A percentile compares a stretch with the other conserved stretches of the same genome.
Evolutionary conservation across 2,888 invertebrate genomes (phyloP).

Genomic region (Pterostichus madidus): DNA sequence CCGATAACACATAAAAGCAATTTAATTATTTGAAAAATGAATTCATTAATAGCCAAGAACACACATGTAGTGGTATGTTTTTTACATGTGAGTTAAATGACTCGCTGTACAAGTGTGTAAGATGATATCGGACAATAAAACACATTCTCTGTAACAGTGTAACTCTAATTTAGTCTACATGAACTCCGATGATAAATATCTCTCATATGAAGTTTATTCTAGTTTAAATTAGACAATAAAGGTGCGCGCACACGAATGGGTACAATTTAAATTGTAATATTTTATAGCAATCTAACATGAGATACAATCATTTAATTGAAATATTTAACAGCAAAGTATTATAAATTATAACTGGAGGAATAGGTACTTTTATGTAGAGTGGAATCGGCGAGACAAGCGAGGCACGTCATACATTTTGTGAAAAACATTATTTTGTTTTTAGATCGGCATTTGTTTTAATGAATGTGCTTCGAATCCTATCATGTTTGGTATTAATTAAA

Average conservation of each 20-base stretch:
- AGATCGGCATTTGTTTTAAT: no score
- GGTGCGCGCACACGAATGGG: not conserved
- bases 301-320: conserved; percentile 9
- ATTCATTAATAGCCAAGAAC: conserved; percentile 27
- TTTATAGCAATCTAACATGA: conserved; percentile 2
- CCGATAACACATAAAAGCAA: conserved; percentile 1
- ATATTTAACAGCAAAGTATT: not conserved
- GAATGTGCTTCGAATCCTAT: no score
- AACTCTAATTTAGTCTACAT: conserved; percentile 41
- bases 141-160: conserved; percentile 33
- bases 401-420: no score
- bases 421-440: no score
- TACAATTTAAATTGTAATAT: conserved; percentile 28
- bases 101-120: not conserved
- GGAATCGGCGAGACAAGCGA: no score
- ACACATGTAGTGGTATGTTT: conserved; percentile 16
- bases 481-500: no score
- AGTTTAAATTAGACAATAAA: conserved; percentile 27
- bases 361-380: not conserved
- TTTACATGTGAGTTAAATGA: conserved; percentile 33
- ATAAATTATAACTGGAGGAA: conserved; percentile 10
- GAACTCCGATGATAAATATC: conserved; percentile 42
- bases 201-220: conserved; percentile 21
- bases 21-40: conserved; percentile 46
- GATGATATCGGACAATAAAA: conserved; percentile 54